Evolutionary conservation across 2,888 invertebrate genomes (phyloP).

Genomic region (Lasioglossum pauxillum): DNA sequence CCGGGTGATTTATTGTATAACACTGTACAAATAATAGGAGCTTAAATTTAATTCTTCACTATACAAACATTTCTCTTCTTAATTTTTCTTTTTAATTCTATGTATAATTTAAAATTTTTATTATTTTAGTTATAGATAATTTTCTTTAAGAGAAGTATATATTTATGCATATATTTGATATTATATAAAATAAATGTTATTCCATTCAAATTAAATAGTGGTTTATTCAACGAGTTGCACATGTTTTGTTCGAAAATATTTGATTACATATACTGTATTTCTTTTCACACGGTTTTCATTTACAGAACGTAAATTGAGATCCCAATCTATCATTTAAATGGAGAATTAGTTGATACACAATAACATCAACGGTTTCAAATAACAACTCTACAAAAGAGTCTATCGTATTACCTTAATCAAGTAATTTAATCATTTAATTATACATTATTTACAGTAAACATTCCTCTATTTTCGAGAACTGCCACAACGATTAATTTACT

Average conservation of each 20-base stretch:
- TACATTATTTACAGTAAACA: neutral
- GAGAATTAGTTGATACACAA: neutral
- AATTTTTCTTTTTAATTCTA: neutral
- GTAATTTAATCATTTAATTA: neutral
- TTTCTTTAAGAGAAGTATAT: neutral
- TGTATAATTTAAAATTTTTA: neutral
- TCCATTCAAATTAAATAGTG: neutral
- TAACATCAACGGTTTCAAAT: neutral
- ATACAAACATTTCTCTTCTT: neutral
- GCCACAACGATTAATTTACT: neutral
- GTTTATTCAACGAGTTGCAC: neutral
- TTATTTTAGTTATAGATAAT: neutral
- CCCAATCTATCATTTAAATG: neutral
- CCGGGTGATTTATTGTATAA: neutral
- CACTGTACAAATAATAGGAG: neutral
- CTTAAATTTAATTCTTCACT: neutral
- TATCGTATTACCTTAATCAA: neutral
- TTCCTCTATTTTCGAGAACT: neutral
- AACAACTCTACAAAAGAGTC: neutral
- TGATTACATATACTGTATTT: neutral
- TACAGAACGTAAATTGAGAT: neutral
- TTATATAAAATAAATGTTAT: neutral
- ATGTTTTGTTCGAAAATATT: neutral
- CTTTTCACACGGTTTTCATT: neutral
- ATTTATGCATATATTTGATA: neutral